Conservation (phyloP, 2,888 invertebrate genomes). For the Nephrotoma flavescens region DNA sequence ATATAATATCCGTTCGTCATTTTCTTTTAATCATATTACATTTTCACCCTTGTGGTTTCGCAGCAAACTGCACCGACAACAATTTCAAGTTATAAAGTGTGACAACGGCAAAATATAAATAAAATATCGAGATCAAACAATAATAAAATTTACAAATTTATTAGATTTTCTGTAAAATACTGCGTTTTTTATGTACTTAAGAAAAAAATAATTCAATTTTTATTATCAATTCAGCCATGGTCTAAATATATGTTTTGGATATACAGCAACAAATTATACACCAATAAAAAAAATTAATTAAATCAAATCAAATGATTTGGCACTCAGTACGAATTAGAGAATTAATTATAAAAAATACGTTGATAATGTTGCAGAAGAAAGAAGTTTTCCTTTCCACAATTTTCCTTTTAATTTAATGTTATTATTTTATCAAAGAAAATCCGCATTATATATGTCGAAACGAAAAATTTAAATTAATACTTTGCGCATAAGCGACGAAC, state of each 20-base stretch:
- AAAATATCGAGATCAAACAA: background rate
- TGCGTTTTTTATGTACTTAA: background rate
- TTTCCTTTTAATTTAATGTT: too few relatives aligned
- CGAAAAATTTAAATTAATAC: background rate
- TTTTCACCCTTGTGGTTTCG: background rate
- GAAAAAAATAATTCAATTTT: background rate
- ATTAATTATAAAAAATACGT: background rate
- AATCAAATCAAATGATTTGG: background rate
- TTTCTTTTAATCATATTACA: background rate
- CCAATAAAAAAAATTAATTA: background rate
- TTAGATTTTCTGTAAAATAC: background rate
- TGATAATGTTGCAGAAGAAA: background rate
- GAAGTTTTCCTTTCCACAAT: background rate
- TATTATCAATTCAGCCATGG: conserved; percentile 4
- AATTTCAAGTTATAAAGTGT: background rate
- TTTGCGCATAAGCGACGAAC: background rate
- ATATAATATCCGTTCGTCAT: background rate
- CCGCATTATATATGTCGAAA: background rate
- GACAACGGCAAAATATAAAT: background rate
- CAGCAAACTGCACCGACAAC: background rate
- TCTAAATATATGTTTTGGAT: conserved; percentile 1
- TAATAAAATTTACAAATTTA: background rate
- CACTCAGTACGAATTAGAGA: background rate
- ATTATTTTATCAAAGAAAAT: background rate
- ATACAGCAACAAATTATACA: background rate